Base-by-base conservation (phyloP, 2,888 invertebrate genomes). In the Chelonus formosanus region DNA sequence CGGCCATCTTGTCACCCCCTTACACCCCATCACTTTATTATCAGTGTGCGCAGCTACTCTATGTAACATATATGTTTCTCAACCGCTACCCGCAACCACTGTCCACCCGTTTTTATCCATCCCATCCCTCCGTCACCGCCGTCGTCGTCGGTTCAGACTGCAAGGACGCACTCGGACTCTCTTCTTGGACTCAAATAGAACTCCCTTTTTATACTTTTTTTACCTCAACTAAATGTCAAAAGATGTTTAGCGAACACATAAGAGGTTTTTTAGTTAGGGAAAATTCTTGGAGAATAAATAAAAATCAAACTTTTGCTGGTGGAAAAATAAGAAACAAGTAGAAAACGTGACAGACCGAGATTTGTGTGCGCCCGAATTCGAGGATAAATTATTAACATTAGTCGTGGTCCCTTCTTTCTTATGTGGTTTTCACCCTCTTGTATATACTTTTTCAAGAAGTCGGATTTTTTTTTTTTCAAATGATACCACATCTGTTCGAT, bases 31-130 rank as follows among this genome's bases (percentile, higher is more conserved):
- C 43, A 43, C 55, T 55, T 57, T 45, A 32, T 35, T 47, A 35
- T 48, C 36, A 36, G 36, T 55, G 48, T 63, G 48, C 36, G 32
- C 32, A 57, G 32, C 34, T 34, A n/a, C 32, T 43, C 44, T 45
- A 34, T 45, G 70, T 70, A 40, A 74, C 73, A 73, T 73, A 74
- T 73, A 74, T 76, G 76, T 76, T 75, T 78, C 71, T 69, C 71
- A 68, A 71, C 72, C 78, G 73, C 76, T 76, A 77, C 75, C 78
- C 79, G 75, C 80, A 79, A 77, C 79, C 80, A 78, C 78, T 78
- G 76, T 73, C 73, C 70, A 67, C 71, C 73, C 76, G 71, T 73
- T 67, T 62, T 59, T 57, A 53, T 60, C 68, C 65, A 58, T 67
- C 57, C 67, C 32, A 59, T 50, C 36, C 31, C 59, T 57, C 52